Base-by-base conservation (phyloP, 2,888 invertebrate species). In the Ellobium chinense region DNA sequence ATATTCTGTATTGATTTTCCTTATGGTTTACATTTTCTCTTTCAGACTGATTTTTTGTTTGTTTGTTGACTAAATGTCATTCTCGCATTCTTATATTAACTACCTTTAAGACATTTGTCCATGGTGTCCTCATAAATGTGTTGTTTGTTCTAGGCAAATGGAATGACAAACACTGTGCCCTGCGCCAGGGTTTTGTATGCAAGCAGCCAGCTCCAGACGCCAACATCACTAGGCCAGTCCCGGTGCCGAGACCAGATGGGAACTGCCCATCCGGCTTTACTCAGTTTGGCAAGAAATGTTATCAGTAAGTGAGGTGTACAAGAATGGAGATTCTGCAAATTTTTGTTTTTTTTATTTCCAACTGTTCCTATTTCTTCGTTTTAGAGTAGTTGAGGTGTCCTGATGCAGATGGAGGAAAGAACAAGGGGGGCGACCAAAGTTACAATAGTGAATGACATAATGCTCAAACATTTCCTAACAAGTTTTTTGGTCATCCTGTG, bases 151-250 rank as follows among this genome's bases (percentile, higher is more conserved):
- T 70, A 90, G 90, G 89, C 0, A 84, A 85, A 78, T 91, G 91
- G 91, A 86, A 86, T 75, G 89, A 90, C 79, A 82, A 75, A 1
- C 88, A 89, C 74, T 91, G 91, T 73, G 74, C 82, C 24, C 63
- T 29, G 0, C 78, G 80, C 62, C 78, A 83, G 31, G 89, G 88
- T 0, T 91, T 86, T 77, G 81, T 91, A 1, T 91, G 91, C 80
- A 86, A 88, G 73, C 85, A 83, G 34, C 74, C 80, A 9, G 85
- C 87, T 81, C 83, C 29, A 60, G 73, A 29, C 21, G 65, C n/a
- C 14, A 80, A 36, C 36, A 37, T 9, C 81, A 83, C 36, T 73
- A 82, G 24, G 29, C 60, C 31, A 12, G 21, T 18, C 29, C 31
- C 70, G 36, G 65, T 66, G 18, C 36, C 3, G 31, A 65, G 66